Evolutionary conservation across 2,797 vertebrate species (phyloP).

Genomic region (Aphelocoma californica): DNA sequence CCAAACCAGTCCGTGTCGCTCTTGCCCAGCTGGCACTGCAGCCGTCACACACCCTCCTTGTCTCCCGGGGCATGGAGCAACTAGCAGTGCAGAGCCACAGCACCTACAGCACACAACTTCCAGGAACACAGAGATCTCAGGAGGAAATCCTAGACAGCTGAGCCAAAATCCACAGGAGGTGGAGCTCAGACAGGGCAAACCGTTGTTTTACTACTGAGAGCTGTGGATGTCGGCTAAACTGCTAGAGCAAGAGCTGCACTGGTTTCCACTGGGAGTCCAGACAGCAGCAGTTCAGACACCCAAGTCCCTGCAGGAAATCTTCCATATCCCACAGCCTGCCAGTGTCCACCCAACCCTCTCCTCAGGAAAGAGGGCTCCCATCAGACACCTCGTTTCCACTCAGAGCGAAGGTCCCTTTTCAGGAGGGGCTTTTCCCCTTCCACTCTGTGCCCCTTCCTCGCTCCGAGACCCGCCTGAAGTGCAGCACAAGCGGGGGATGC

Average conservation of each 20-base stretch:
- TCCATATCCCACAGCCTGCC: not conserved
- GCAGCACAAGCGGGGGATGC: not conserved
- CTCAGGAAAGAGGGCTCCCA: not conserved
- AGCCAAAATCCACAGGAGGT: not conserved
- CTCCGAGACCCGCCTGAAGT: not conserved
- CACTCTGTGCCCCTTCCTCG: not conserved
- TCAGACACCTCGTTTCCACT: not conserved
- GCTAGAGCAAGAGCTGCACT: not conserved
- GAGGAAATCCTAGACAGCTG: not conserved
- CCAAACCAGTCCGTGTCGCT: rapidly evolving
- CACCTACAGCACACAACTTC: not conserved
- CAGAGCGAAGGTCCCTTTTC: not conserved
- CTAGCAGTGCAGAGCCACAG: not conserved
- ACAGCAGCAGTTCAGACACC: not conserved
- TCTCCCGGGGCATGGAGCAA: rapidly evolving
- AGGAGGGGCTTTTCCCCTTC: not conserved
- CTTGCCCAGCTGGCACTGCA: not conserved
- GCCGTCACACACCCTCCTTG: not conserved
- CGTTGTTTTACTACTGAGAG: not conserved
- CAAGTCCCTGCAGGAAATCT: not conserved
- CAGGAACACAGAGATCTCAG: not conserved
- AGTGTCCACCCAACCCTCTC: not conserved
- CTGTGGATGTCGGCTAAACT: not conserved
- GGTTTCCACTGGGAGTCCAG: not conserved
- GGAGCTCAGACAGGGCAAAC: not conserved